phyloP scores from a whole-genome alignment of 2,113 vertebrate species.

The Passer domesticus region DNA sequence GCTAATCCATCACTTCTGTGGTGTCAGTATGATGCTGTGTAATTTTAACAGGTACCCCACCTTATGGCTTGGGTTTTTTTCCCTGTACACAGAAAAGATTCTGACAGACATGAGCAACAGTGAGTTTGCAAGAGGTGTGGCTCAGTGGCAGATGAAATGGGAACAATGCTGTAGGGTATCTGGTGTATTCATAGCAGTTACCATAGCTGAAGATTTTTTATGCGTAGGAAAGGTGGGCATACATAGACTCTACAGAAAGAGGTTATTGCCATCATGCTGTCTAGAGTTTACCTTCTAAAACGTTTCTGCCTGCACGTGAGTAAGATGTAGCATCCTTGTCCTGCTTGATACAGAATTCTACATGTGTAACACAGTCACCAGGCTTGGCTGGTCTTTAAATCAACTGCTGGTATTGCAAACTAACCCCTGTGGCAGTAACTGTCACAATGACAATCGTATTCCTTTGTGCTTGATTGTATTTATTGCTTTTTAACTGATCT shows the following conservation, averaged over 20 bases:
- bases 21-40: neutral
- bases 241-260: neutral
- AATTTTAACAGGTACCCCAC: neutral
- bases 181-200: neutral
- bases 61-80: neutral
- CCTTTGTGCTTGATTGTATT: neutral
- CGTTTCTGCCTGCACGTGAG: neutral
- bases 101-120: neutral
- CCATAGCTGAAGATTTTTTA: neutral
- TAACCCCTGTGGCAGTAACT: neutral
- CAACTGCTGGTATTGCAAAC: neutral
- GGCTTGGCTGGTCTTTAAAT: neutral
- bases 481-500: neutral
- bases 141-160: neutral
- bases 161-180: neutral
- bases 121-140: neutral
- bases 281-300: neutral
- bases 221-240: neutral
- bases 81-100: neutral
- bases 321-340: neutral
- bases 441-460: conserved; percentile 12
- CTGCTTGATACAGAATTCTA: neutral
- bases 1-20: neutral
- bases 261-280: neutral
- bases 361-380: neutral